Evolutionary conservation across 2,113 vertebrate genomes (phyloP), one percentile per base, ranked within the genome.

Genomic region (Entomyzon cyanotis): DNA sequence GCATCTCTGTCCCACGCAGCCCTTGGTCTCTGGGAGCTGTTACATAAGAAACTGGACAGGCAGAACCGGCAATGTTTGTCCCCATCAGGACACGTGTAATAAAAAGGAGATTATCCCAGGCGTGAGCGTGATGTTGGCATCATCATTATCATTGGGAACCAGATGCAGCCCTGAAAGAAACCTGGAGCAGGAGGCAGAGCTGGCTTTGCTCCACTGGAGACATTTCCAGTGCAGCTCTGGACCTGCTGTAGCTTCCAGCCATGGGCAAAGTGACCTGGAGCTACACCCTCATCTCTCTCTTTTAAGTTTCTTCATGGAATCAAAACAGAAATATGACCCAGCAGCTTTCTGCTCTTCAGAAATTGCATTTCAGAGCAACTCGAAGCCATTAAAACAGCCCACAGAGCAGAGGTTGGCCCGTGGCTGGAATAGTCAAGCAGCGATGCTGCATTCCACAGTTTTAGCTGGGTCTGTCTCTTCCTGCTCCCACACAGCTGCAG

Each of bases 91-190:
- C 53, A 50, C 13, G 11, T 49, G 46, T n/a, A 83, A 94, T 60
- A 71, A 83, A 79, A 89, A 30, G 24, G 65, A 39, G 75, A 93
- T 95, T 91, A 94, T 90, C 71, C 63, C 75, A 92, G 68, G 31
- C 27, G 1, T 25, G 79, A 93, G 75, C 50, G 27, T 63, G 71
- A 52, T 64, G 65, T 79, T 53, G 53, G 82, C 79, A 80, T 64
- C 67, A 64, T 82, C 60, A n/a, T 94, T 92, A 89, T 91, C 94
- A 39, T 8, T 44, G 30, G 6, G 46, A 91, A 91, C 31, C 74
- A 95, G 93, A 69, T 41, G 53, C 58, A 80, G 33, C 42, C 47
- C 63, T 73, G 56, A 91, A 89, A 84, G 76, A 37, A 91, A 63
- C 55, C 42, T 1, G 3, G 53, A 90, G 73, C 53, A 55, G 58